Evolutionary conservation across 2,113 vertebrate genomes (phyloP).

Genomic region (Nestor notabilis): DNA sequence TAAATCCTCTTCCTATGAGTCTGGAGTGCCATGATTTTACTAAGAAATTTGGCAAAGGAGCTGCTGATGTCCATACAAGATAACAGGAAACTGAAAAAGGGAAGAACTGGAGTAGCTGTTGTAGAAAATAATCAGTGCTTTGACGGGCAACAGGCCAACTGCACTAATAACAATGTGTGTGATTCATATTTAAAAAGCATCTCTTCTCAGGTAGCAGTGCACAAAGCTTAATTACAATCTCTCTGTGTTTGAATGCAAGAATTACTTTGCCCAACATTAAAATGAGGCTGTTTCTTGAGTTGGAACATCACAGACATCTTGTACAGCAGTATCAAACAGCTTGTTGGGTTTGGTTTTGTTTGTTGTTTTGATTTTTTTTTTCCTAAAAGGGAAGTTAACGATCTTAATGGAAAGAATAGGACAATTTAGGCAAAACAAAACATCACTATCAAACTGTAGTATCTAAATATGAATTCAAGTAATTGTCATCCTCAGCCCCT

Average conservation of each 20-base stretch:
- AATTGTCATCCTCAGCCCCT: background rate
- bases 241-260: background rate
- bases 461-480: background rate
- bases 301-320: background rate
- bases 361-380: background rate
- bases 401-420: background rate
- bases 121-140: constrained; percentile 29
- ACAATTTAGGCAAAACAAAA: background rate
- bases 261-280: background rate
- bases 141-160: constrained; percentile 29
- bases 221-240: constrained; percentile 5
- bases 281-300: background rate
- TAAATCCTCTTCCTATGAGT: constrained; percentile 35
- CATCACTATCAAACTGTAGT: background rate
- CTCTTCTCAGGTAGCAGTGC: background rate
- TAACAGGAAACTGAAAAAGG: constrained; percentile 37
- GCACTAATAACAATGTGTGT: constrained; percentile 12
- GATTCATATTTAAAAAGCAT: background rate
- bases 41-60: constrained; percentile 36
- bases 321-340: background rate
- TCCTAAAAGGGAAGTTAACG: background rate
- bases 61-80: constrained; percentile 14
- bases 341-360: background rate
- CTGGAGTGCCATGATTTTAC: background rate
- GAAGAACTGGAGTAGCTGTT: constrained; percentile 33